These are phyloP conservation scores for Heliothis peltigera DNA, from an alignment of 2,888 invertebrate genomes.

Conservation along the genomic window DNA sequence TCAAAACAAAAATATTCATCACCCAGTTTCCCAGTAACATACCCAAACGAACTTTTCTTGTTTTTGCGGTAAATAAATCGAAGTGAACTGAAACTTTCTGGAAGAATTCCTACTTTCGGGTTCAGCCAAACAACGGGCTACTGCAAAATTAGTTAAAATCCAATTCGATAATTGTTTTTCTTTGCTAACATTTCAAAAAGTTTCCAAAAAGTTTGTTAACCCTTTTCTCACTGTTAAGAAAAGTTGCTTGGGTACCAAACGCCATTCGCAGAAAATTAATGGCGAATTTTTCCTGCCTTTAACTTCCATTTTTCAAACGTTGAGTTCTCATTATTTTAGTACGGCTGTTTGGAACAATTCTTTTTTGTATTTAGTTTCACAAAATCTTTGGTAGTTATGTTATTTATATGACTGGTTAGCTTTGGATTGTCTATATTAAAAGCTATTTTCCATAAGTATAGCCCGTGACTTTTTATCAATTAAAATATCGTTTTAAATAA, in stretches of 20 bases:
- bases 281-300: constrained; percentile 68
- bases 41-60: constrained; percentile 25
- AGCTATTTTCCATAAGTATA: too few species aligned
- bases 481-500: too few species aligned
- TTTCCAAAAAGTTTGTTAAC: constrained; percentile 71
- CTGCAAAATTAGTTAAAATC: constrained; percentile 70
- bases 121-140: constrained; percentile 28
- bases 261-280: constrained; percentile 85
- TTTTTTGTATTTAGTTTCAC: constrained; percentile 35
- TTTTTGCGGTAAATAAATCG: constrained; percentile 43
- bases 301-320: constrained; percentile 71
- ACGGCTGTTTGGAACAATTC: constrained; percentile 50
- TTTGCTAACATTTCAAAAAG: constrained; percentile 70
- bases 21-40: not conserved
- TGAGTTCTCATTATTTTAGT: constrained; percentile 62
- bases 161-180: constrained; percentile 80
- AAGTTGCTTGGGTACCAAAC: constrained; percentile 73
- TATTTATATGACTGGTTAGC: constrained; percentile 1
- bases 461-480: too few species aligned
- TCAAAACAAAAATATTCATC: constrained; percentile 16
- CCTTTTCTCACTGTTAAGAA: constrained; percentile 74
- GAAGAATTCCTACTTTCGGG: constrained; percentile 25
- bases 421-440: constrained; percentile 35
- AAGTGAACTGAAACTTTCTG: constrained; percentile 23
- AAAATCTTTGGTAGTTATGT: constrained; percentile 12